Evolutionary conservation across 1,140 invertebrate species (phyloP).

Genomic region (Drosophila willistoni): DNA sequence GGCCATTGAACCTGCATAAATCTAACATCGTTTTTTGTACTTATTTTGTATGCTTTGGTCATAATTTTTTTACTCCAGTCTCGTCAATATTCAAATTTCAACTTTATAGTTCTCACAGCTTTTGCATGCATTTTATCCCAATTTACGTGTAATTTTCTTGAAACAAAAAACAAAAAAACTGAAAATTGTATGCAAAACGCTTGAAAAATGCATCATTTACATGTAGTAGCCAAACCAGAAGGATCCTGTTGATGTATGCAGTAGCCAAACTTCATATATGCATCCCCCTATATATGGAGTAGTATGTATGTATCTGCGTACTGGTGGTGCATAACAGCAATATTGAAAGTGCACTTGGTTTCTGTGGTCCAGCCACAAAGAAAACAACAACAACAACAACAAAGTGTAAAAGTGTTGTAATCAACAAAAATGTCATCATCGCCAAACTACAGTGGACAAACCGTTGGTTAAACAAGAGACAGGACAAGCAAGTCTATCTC

Average conservation of each 20-base stretch:
- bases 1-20: not conserved
- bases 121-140: conserved; percentile 1
- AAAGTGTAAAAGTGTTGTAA: conserved; percentile 60
- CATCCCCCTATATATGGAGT: not conserved
- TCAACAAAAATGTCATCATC: conserved; percentile 63
- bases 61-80: not conserved
- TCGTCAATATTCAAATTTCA: conserved; percentile 10
- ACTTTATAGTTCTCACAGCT: not conserved
- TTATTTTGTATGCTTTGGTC: not conserved
- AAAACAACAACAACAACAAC: conserved; percentile 27
- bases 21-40: not conserved
- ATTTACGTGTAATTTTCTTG: conserved; percentile 6
- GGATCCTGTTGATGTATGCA: not conserved
- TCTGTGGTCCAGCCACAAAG: conserved; percentile 49
- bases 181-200: conserved; percentile 61
- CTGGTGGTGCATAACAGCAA: conserved; percentile 25
- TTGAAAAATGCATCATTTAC: conserved; percentile 57
- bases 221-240: conserved; percentile 31
- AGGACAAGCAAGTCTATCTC: conserved; percentile 40
- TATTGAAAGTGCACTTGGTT: conserved; percentile 63
- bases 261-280: not conserved
- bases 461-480: conserved; percentile 39
- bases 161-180: not conserved
- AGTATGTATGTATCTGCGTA: not conserved
- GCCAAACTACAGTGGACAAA: conserved; percentile 29